Evolutionary conservation across 2,888 invertebrate genomes (phyloP).

Genomic region (Malacosoma neustria): DNA sequence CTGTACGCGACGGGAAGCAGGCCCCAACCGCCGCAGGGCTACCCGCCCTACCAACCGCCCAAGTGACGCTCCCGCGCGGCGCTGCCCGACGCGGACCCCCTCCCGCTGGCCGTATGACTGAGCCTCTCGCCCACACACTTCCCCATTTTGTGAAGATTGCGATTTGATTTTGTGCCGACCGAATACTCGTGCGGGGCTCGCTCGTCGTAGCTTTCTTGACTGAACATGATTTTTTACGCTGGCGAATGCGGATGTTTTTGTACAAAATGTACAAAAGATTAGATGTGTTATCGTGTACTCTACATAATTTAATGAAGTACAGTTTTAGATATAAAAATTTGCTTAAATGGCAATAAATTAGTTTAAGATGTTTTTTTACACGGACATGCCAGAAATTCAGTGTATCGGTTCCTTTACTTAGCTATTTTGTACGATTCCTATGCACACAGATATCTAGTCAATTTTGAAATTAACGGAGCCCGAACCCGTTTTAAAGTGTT

Average conservation of each 20-base stretch:
- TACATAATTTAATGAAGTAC: constrained; percentile 60
- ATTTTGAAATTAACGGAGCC: constrained; percentile 70
- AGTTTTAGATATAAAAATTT: constrained; percentile 54
- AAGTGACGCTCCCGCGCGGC: constrained; percentile 49
- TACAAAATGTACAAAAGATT: constrained; percentile 65
- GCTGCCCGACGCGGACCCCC: constrained; percentile 3
- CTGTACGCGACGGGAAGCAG: constrained; percentile 86
- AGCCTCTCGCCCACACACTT: constrained; percentile 28
- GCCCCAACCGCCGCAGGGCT: constrained; percentile 56
- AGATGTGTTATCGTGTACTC: constrained; percentile 59
- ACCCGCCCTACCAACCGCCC: constrained; percentile 64
- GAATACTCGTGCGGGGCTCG: constrained; percentile 30
- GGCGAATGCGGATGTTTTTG: constrained; percentile 49
- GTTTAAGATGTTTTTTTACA: constrained; percentile 50
- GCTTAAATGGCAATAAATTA: constrained; percentile 62
- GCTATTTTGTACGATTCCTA: constrained; percentile 71
- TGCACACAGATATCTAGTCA: constrained; percentile 74
- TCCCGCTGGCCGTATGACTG: neutral
- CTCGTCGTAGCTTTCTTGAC: constrained; percentile 44
- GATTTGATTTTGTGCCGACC: constrained; percentile 31
- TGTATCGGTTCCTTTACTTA: constrained; percentile 71
- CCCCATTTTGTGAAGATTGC: constrained; percentile 35
- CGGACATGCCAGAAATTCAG: constrained; percentile 62
- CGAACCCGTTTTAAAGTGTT: constrained; percentile 48
- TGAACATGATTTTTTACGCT: constrained; percentile 46